Conservation (phyloP, 2,113 vertebrate species). For the Myxocyprinus asiaticus region DNA sequence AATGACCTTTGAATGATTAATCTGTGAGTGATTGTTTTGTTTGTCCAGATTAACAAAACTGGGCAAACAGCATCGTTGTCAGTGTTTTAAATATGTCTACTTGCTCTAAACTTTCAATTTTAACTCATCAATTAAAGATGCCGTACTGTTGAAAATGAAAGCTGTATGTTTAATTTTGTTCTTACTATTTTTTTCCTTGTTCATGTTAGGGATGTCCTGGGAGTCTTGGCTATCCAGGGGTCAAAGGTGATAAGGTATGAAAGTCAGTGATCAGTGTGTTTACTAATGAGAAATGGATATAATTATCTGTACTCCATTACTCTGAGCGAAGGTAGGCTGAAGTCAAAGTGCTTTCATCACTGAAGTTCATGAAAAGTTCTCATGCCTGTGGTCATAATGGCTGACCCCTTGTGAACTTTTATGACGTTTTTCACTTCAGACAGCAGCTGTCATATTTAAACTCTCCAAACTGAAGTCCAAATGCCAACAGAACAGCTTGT, state of each 20-base stretch:
- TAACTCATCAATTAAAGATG: not conserved
- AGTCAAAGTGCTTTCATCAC: not conserved
- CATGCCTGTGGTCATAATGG: conserved; percentile 30
- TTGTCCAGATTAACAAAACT: not conserved
- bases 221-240: conserved; percentile 74
- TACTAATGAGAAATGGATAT: conserved; percentile 8
- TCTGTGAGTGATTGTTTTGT: too few species aligned
- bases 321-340: too few species aligned
- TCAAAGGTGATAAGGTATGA: conserved; percentile 85
- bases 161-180: not conserved
- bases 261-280: not conserved
- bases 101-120: too few species aligned
- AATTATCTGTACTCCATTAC: too few species aligned
- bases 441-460: not conserved
- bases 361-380: conserved; percentile 40
- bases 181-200: not conserved
- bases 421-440: not conserved
- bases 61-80: too few species aligned
- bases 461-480: not conserved
- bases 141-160: not conserved
- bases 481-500: conserved; percentile 7
- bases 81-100: too few species aligned
- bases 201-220: conserved; percentile 79
- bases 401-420: not conserved
- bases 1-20: conserved; percentile 21